A percentile compares a stretch with the other conserved stretches of the same genome.
These are phyloP conservation scores for Lutra lutra DNA, from an alignment of 2,797 vertebrate species.

Conservation along the genomic window DNA sequence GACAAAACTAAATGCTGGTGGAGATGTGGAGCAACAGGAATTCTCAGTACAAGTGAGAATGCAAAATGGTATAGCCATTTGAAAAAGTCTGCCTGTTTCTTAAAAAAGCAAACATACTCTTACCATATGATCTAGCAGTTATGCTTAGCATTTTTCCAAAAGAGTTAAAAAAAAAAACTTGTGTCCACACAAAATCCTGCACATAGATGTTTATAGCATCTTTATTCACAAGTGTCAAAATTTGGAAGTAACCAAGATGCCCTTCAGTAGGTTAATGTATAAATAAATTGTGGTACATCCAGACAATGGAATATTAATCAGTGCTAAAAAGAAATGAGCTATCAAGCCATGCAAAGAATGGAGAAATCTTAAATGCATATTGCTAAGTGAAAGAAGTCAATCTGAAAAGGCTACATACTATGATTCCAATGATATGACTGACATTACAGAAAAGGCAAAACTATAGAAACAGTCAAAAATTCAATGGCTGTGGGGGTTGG, in stretches of 20 bases:
- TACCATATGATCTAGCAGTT: background rate
- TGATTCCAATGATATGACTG: background rate
- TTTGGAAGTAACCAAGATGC: background rate
- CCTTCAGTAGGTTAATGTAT: background rate
- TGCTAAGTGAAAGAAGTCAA: background rate
- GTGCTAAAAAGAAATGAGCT: background rate
- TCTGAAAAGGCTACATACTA: background rate
- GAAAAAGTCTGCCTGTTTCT: background rate
- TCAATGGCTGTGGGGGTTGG: background rate
- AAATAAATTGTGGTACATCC: background rate
- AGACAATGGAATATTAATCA: background rate
- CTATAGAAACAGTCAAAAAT: background rate
- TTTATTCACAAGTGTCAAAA: background rate
- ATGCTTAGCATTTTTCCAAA: background rate
- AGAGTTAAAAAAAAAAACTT: background rate
- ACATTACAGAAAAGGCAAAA: background rate
- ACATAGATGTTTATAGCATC: background rate
- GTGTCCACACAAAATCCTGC: background rate
- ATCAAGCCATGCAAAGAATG: background rate
- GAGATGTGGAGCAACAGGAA: background rate
- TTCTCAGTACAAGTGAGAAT: background rate
- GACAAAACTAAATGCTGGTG: background rate
- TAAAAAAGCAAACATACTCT: constrained; percentile 4
- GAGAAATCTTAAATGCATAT: background rate
- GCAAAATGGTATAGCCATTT: background rate